A percentile compares a stretch with the other conserved stretches of the same genome.
Conservation (phyloP, 2,888 invertebrate species). For the Ormyrus rosae region DNA sequence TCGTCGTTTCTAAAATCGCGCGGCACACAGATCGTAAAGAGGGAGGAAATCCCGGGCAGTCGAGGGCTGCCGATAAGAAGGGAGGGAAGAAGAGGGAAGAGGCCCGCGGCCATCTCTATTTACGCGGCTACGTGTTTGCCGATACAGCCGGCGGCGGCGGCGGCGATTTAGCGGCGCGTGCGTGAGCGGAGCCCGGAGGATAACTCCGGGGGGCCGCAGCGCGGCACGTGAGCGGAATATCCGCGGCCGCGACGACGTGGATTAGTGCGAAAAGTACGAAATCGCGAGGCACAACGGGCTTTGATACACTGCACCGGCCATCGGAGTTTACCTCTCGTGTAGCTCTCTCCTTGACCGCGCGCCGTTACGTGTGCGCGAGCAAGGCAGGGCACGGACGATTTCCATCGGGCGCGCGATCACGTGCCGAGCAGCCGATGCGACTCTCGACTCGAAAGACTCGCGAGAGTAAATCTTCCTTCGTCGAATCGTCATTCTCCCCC, state of each 20-base stretch:
- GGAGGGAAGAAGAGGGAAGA: not conserved
- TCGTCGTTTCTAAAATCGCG: conserved; percentile 22
- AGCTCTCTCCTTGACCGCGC: not conserved
- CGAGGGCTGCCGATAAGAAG: conserved; percentile 10
- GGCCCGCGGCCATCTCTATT: conserved; percentile 48
- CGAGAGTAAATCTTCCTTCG: conserved; percentile 20
- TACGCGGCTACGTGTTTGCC: conserved; percentile 54
- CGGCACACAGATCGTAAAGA: not conserved
- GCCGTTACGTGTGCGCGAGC: not conserved
- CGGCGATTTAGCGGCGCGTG: conserved; percentile 48
- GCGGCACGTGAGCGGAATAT: conserved; percentile 62
- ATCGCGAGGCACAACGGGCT: conserved; percentile 40
- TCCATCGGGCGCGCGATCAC: conserved; percentile 33
- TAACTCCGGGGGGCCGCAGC: conserved; percentile 58
- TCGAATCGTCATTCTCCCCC: not conserved
- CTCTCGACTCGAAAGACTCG: not conserved
- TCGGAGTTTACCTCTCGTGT: conserved; percentile 8
- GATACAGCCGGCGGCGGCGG: conserved; percentile 37
- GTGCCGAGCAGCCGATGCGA: not conserved
- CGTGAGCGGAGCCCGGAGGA: conserved; percentile 55
- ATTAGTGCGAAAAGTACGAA: conserved; percentile 56
- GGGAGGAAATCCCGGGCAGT: too few species aligned
- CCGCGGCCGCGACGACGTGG: conserved; percentile 55
- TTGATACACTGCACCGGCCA: conserved; percentile 31
- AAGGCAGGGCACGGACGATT: conserved; percentile 17